Evolutionary conservation across 2,888 invertebrate species (phyloP), one percentile per base, ranked within the genome.

Genomic region (Drosophila helvetica): DNA sequence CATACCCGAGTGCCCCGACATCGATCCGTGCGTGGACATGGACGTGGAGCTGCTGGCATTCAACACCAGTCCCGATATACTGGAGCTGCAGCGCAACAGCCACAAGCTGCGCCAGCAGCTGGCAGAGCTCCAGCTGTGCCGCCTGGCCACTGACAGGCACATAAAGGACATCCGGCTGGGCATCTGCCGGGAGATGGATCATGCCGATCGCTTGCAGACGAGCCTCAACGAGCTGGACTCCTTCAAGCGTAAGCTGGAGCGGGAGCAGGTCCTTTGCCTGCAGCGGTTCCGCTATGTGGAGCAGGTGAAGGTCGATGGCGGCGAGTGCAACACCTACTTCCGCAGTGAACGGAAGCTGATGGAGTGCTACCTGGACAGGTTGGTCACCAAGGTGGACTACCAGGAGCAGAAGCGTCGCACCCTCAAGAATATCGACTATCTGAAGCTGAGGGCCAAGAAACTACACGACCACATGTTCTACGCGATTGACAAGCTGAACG

Each of bases 231-330:
- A 68, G 43, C 12, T 80, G 7, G 63, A 70, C 17, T 74, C 74
- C 7, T 64, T 77, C 7, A 67, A 66, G 33, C 75, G 64, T 0
- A 67, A 38, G 0, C 10, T 70, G 50, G 74, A 82, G 42, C 64
- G 43, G 3, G 55, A 82, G 33, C 70, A 74, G 0, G 48, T 25
- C 1, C 52, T 80, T 1, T 80, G 80, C 27, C 15, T 30, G 0
- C 75, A 80, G 38, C 77, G 80, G 9, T 77, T 54, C 57, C 54
- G 51, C 0, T 18, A 57, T 9, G 17, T 83, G 53, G 47, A 69
- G 10, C n/a, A 25, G 4, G 56, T 48, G 1, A 77, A 77, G 15
- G 79, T 59, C 42, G 69, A 71, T 3, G 72, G 74, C 71, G 46
- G 50, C 6, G 53, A 71, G 0, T 71, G 65, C 3, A 17, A 56